These are phyloP conservation scores for Sphenodon punctatus DNA, from an alignment of 2,797 vertebrate genomes.

Conservation along the genomic window DNA sequence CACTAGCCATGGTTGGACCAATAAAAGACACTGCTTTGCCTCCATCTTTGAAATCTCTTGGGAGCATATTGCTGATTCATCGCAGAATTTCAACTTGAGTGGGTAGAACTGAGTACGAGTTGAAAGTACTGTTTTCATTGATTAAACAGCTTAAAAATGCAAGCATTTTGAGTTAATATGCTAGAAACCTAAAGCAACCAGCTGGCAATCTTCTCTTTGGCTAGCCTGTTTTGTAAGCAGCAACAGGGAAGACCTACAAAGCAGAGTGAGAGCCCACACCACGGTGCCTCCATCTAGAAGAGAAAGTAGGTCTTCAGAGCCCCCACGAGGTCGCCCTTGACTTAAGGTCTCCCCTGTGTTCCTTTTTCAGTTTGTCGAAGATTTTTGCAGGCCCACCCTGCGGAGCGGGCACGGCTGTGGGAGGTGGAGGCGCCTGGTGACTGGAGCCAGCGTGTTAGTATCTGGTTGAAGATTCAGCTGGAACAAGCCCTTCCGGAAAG, in stretches of 20 bases:
- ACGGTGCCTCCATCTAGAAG: background rate
- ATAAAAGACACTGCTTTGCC: no score
- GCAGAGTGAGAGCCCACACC: background rate
- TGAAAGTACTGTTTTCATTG: background rate
- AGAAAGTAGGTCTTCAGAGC: background rate
- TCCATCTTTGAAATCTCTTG: no score
- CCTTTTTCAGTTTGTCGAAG: constrained; percentile 81
- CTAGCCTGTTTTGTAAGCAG: background rate
- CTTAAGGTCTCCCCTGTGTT: background rate
- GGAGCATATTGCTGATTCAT: no score
- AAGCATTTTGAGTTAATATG: background rate
- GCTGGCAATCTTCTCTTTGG: background rate
- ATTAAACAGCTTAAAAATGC: background rate
- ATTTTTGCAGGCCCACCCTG: constrained; percentile 78
- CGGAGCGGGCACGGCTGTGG: constrained; percentile 83
- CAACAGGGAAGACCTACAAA: background rate
- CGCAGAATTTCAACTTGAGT: background rate
- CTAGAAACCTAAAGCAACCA: background rate
- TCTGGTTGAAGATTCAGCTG: constrained; percentile 88
- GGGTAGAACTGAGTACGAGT: background rate
- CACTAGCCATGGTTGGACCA: no score
- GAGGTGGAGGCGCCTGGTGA: constrained; percentile 89
- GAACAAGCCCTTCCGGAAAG: constrained; percentile 58
- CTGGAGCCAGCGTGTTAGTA: constrained; percentile 85
- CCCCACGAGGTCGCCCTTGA: background rate